Percentiles rank a stretch among this genome's conserved stretches.
These are phyloP conservation scores for Lasaia peninsularis DNA, from an alignment of 1,140 invertebrate genomes.

Conservation along the genomic window DNA sequence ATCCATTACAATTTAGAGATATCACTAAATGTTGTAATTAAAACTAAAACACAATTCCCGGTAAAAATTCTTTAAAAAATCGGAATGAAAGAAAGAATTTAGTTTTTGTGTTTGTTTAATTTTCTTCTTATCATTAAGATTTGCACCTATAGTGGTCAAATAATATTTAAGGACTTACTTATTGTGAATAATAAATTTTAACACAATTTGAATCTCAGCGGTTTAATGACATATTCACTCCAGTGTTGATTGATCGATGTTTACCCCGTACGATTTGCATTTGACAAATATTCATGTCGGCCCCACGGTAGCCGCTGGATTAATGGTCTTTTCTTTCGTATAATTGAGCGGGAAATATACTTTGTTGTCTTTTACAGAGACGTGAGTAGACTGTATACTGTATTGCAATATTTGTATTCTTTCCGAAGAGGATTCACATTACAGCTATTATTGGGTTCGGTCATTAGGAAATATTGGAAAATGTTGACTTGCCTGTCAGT, in stretches of 20 bases:
- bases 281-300: conserved; percentile 13
- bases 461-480: too few relatives aligned
- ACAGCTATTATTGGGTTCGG: too few relatives aligned
- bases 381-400: background rate
- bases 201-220: background rate
- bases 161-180: background rate
- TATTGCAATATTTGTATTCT: background rate
- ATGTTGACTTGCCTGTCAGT: too few relatives aligned
- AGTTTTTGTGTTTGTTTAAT: too few relatives aligned
- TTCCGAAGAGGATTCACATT: background rate
- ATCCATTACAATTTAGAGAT: too few relatives aligned
- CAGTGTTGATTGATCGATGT: background rate
- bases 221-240: background rate
- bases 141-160: too few relatives aligned
- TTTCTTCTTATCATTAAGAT: too few relatives aligned
- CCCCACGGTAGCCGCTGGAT: conserved; percentile 4
- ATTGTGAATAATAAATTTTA: background rate
- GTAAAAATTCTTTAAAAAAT: too few relatives aligned
- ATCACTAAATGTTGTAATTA: too few relatives aligned
- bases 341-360: conserved; percentile 10
- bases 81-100: too few relatives aligned
- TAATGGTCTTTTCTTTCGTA: conserved; percentile 12
- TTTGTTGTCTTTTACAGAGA: background rate
- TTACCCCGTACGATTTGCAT: conserved; percentile 6
- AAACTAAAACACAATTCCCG: too few relatives aligned